These are phyloP conservation scores for Lacerta agilis DNA, from an alignment of 2,797 vertebrate species.

Conservation along the genomic window DNA sequence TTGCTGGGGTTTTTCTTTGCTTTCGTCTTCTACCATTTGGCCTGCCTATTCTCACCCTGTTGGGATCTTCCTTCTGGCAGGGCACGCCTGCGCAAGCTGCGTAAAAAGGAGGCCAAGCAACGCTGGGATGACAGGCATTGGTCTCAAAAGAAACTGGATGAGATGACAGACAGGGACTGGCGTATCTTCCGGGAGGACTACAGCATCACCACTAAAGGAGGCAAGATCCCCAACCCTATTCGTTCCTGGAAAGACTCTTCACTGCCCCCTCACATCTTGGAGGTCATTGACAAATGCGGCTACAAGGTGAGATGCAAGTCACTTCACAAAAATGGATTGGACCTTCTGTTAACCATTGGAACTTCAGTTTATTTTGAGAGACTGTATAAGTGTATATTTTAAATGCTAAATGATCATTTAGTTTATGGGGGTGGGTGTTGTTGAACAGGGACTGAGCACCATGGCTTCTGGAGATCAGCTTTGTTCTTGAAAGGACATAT, in stretches of 20 bases:
- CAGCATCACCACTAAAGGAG: slow-evolving; percentile 98
- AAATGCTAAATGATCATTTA: background rate
- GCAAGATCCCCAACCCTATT: slow-evolving; percentile 98
- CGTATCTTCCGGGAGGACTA: slow-evolving; percentile 97
- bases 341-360: background rate
- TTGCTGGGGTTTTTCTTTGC: background rate
- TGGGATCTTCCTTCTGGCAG: slow-evolving; percentile 66
- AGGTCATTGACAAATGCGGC: slow-evolving; percentile 97
- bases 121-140: slow-evolving; percentile 98
- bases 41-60: background rate
- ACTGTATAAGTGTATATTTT: background rate
- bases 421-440: background rate
- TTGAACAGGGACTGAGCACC: background rate
- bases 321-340: background rate
- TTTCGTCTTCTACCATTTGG: background rate
- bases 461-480: background rate
- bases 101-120: slow-evolving; percentile 98
- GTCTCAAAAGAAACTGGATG: slow-evolving; percentile 99
- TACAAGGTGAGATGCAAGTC: slow-evolving; percentile 87
- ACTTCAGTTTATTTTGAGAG: background rate
- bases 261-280: slow-evolving; percentile 93
- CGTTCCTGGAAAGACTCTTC: slow-evolving; percentile 97
- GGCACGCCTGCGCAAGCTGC: slow-evolving; percentile 90
- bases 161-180: slow-evolving; percentile 99
- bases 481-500: background rate